Base-by-base conservation (phyloP, 37 sponge, comb jelly and placozoan species). In the Mnemiopsis leidyi region DNA sequence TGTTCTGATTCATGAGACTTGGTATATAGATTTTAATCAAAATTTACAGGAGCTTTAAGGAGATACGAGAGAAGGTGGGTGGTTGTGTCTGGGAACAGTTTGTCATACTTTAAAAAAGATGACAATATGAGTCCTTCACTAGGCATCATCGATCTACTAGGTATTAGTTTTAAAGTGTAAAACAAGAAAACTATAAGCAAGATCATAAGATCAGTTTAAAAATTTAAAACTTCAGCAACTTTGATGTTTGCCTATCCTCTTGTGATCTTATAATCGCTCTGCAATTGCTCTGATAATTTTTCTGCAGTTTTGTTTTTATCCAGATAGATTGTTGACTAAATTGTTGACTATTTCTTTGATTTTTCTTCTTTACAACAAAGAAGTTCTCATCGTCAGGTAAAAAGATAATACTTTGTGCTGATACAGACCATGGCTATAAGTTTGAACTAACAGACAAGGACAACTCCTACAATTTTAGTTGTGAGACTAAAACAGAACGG, bases 31-130 rank as follows among this genome's bases (percentile, higher is more conserved):
- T 48, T 48, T 48, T 18, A 18, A 48, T 48, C 13, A 48, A 48
- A 48, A 18, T 48, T 48, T 48, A 13, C 90, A 40, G 90, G 90
- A 23, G 16, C 90, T 23, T 36, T 85, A 23, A 85, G 36, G 35
- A 85, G 90, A 25, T 85, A 36, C 24, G 90, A 85, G 35, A 38
- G 90, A 26, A 38, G 90, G 7, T 85, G 90, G 90, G 90, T 85
- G 21, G 90, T 85, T n/a, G 61, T 85, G 0, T 40, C 40, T 38
- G 90, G 48, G 3, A 85, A 16, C 48, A 40, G 38, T 28, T 26
- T 85, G 25, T 33, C 32, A 0, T 85, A 85, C 25, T 85, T 40
- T 61, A 85, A 85, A 23, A 85, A 85, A 25, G 90, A 85, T 40
- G 90, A 85, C 29, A 40, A 38, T 26, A 32, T 16, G 18, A n/a